phyloP scores from a whole-genome alignment of 2,888 invertebrate genomes.

The Phasia obesa region DNA sequence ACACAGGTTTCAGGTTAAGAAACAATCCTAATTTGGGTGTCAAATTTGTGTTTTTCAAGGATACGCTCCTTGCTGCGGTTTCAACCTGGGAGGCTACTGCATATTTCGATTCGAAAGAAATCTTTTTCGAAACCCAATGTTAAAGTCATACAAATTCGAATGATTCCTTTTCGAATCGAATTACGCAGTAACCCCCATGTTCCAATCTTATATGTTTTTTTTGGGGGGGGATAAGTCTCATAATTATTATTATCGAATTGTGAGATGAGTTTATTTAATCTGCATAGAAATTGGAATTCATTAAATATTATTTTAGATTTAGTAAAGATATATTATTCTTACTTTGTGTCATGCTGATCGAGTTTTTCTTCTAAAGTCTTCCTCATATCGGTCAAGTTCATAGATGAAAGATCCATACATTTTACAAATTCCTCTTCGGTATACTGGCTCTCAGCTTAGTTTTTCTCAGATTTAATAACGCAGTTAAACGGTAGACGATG shows the following conservation, averaged over 20 bases:
- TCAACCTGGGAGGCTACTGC: too few relatives aligned
- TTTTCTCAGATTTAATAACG: neutral
- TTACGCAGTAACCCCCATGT: too few relatives aligned
- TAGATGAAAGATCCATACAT: constrained; percentile 30
- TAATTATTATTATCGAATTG: constrained; percentile 18
- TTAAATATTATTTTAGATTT: too few relatives aligned
- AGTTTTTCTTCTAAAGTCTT: constrained; percentile 48
- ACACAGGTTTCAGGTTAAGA: too few relatives aligned
- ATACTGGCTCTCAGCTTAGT: neutral
- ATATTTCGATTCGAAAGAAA: too few relatives aligned
- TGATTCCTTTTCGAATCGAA: too few relatives aligned
- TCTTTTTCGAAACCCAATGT: too few relatives aligned
- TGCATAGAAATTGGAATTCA: neutral
- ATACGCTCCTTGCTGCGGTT: neutral
- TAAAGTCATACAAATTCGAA: too few relatives aligned
- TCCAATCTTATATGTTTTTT: too few relatives aligned
- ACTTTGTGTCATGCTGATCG: constrained; percentile 55
- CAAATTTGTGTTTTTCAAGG: too few relatives aligned
- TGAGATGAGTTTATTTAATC: constrained; percentile 43
- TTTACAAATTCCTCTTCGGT: neutral
- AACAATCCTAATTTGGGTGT: too few relatives aligned
- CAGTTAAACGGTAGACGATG: constrained; percentile 4
- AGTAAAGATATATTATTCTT: neutral
- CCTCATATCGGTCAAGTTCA: constrained; percentile 18
- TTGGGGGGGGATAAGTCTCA: neutral